A percentile compares a stretch with the other conserved stretches of the same genome.
phyloP scores from a whole-genome alignment of 2,113 vertebrate genomes.

The Murina feae region DNA sequence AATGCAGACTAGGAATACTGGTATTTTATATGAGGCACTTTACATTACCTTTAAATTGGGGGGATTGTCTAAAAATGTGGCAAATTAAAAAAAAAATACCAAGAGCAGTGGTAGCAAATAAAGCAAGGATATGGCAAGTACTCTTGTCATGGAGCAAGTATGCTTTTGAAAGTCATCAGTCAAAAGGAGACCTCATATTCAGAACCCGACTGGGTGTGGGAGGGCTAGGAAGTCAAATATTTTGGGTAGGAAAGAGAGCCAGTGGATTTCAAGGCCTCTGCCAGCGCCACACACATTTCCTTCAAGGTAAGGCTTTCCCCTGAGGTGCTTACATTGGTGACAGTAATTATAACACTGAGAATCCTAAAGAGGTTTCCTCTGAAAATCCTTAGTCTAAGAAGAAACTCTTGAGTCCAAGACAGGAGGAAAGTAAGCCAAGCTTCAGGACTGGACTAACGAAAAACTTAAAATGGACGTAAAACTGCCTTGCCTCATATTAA shows the following conservation, averaged over 20 bases:
- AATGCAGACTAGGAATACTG: neutral
- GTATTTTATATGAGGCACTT: neutral
- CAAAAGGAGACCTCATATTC: neutral
- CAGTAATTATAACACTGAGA: neutral
- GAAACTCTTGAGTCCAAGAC: neutral
- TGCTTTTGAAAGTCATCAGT: neutral
- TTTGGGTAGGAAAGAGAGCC: neutral
- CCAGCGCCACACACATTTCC: neutral
- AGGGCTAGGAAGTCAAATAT: neutral
- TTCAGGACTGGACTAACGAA: neutral
- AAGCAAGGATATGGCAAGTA: neutral
- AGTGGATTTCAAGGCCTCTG: neutral
- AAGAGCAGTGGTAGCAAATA: neutral
- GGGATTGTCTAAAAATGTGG: neutral
- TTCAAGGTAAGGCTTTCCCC: neutral
- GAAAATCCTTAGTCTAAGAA: neutral
- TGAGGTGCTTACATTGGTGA: neutral
- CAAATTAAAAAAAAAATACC: neutral
- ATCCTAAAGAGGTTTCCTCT: neutral
- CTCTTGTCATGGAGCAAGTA: neutral
- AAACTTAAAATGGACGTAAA: neutral
- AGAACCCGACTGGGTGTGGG: neutral
- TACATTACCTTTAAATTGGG: neutral
- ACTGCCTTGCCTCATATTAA: neutral
- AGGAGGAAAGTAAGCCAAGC: neutral